These are phyloP conservation scores for Brotula barbata DNA, from an alignment of 2,797 vertebrate species.

Conservation along the genomic window DNA sequence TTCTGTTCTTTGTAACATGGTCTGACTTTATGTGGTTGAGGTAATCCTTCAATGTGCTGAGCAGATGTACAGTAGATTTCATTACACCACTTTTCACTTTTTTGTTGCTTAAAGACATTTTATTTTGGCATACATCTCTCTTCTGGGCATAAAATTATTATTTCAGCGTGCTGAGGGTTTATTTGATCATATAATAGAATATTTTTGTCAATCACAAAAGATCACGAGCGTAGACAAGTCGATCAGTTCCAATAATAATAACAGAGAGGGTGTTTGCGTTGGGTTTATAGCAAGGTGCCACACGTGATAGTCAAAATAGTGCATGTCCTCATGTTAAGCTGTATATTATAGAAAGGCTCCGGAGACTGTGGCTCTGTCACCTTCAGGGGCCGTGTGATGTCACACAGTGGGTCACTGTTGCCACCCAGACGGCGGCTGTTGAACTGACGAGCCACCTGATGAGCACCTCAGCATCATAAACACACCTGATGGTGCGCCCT, in stretches of 20 bases:
- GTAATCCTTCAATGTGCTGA: slow-evolving; percentile 69
- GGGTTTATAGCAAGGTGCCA: not conserved
- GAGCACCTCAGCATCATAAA: slow-evolving; percentile 37
- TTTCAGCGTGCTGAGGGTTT: slow-evolving; percentile 25
- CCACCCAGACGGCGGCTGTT: slow-evolving; percentile 59
- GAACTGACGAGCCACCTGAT: slow-evolving; percentile 38
- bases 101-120: slow-evolving; percentile 26
- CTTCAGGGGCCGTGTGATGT: slow-evolving; percentile 24
- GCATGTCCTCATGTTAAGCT: slow-evolving; percentile 6
- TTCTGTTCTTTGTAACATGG: slow-evolving; percentile 53
- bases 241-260: no score
- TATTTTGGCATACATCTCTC: slow-evolving; percentile 17
- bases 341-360: not conserved
- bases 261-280: slow-evolving; percentile 1
- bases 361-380: slow-evolving; percentile 7
- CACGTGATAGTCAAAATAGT: not conserved
- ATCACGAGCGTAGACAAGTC: no score
- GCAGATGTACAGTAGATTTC: slow-evolving; percentile 67
- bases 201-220: slow-evolving; percentile 11
- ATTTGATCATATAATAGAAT: slow-evolving; percentile 7
- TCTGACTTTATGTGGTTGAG: slow-evolving; percentile 67
- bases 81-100: slow-evolving; percentile 16
- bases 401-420: slow-evolving; percentile 52
- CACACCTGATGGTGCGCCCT: slow-evolving; percentile 60
- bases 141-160: slow-evolving; percentile 3